Evolutionary conservation across 2,797 vertebrate species (phyloP).

Genomic region (Naso thynnoides): DNA sequence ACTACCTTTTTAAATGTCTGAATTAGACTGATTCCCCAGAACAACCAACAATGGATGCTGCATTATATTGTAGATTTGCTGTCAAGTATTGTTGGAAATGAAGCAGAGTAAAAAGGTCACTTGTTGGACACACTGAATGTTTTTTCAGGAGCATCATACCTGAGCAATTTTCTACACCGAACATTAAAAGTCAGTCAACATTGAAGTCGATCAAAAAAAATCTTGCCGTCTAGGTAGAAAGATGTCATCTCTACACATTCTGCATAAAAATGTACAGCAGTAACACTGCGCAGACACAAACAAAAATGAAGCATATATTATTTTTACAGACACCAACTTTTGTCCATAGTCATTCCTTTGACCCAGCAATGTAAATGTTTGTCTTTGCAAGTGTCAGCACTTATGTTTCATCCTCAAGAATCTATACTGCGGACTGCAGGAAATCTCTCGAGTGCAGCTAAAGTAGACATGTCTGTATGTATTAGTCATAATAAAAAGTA

Average conservation of each 20-base stretch:
- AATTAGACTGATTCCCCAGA: slow-evolving; percentile 2
- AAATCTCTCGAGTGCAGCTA: slow-evolving; percentile 39
- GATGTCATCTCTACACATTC: slow-evolving; percentile 4
- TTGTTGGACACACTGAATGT: too few relatives aligned
- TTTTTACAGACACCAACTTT: neutral
- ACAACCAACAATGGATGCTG: neutral
- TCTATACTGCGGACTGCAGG: slow-evolving; percentile 14
- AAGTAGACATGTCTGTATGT: slow-evolving; percentile 29
- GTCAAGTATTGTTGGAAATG: too few relatives aligned
- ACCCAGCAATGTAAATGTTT: slow-evolving; percentile 8
- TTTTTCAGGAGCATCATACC: neutral
- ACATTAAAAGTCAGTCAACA: too few relatives aligned
- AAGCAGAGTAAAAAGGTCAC: too few relatives aligned
- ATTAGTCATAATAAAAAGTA: slow-evolving; percentile 50
- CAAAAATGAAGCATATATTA: neutral
- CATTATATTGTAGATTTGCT: too few relatives aligned
- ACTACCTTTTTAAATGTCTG: neutral
- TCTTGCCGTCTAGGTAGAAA: too few relatives aligned
- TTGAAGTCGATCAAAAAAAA: too few relatives aligned
- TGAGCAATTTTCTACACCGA: neutral
- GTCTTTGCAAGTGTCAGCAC: slow-evolving; percentile 4
- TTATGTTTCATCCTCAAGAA: slow-evolving; percentile 6
- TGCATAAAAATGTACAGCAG: neutral
- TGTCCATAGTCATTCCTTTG: neutral
- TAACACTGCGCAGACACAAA: neutral